phyloP scores from a whole-genome alignment of 2,888 invertebrate species.

The Augochlorella aurata region DNA sequence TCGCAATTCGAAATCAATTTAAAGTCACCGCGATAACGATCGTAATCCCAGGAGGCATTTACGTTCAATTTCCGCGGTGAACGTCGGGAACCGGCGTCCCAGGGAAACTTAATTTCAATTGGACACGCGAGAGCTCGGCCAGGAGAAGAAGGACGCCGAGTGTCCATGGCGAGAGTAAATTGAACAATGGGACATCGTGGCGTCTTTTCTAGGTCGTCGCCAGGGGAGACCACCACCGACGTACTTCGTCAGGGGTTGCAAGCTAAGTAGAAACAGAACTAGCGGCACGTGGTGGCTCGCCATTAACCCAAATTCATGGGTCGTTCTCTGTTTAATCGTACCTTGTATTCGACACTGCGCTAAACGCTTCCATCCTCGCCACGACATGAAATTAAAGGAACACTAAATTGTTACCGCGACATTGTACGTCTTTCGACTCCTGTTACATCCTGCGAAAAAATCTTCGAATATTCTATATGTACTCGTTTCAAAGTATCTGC shows the following conservation, averaged over 20 bases:
- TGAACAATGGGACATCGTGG: slow-evolving; percentile 68
- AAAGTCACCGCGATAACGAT: neutral
- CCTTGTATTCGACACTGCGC: neutral
- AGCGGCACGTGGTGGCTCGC: slow-evolving; percentile 46
- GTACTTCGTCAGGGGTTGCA: slow-evolving; percentile 45
- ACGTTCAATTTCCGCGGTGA: neutral
- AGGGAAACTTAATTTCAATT: neutral
- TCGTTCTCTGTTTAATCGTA: slow-evolving; percentile 20
- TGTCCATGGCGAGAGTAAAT: slow-evolving; percentile 48
- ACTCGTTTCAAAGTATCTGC: too few species aligned
- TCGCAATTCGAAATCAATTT: neutral
- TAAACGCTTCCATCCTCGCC: neutral
- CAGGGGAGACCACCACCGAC: slow-evolving; percentile 54
- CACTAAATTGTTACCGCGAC: too few species aligned
- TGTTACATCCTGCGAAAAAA: too few species aligned
- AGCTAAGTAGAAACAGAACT: slow-evolving; percentile 51
- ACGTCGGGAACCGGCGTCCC: neutral
- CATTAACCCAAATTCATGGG: slow-evolving; percentile 66
- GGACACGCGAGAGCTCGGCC: slow-evolving; percentile 9
- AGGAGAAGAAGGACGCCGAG: slow-evolving; percentile 5
- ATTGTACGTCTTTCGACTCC: too few species aligned
- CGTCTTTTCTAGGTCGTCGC: slow-evolving; percentile 71
- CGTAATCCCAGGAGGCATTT: neutral
- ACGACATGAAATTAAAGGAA: too few species aligned
- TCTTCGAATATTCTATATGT: too few species aligned